Conservation (phyloP, 2,797 vertebrate genomes). For the Acanthiza pusilla region DNA sequence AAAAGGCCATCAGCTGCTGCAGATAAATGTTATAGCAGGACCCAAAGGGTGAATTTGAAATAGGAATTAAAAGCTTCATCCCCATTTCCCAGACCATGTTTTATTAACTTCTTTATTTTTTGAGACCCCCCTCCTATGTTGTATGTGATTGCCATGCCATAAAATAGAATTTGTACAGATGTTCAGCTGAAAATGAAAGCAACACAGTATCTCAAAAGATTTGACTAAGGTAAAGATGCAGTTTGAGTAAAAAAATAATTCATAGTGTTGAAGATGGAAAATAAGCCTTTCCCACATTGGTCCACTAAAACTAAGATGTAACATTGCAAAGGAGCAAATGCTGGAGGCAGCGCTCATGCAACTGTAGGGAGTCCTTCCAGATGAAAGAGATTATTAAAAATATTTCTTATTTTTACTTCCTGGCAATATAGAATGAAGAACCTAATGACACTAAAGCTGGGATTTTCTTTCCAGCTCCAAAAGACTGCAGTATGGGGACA, state of each 20-base stretch:
- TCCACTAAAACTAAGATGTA: not conserved
- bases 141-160: not conserved
- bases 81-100: not conserved
- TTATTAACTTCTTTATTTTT: not conserved
- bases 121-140: not conserved
- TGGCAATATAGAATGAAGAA: constrained; percentile 79
- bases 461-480: constrained; percentile 8
- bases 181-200: not conserved
- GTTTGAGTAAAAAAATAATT: not conserved
- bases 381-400: not conserved
- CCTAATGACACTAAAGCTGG: constrained; percentile 48
- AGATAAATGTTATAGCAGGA: not conserved
- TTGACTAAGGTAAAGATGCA: not conserved
- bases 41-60: not conserved
- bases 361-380: not conserved
- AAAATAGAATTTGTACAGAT: not conserved
- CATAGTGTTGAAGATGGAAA: not conserved
- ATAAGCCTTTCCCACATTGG: not conserved
- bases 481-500: constrained; percentile 32
- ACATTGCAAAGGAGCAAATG: not conserved
- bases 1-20: not conserved
- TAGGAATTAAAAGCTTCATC: not conserved
- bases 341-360: not conserved
- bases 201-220: not conserved
- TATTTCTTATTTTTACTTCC: constrained; percentile 69